Evolutionary conservation across 1,140 invertebrate genomes (phyloP), one percentile per base, ranked within the genome.

Genomic region (Nasonia giraulti): DNA sequence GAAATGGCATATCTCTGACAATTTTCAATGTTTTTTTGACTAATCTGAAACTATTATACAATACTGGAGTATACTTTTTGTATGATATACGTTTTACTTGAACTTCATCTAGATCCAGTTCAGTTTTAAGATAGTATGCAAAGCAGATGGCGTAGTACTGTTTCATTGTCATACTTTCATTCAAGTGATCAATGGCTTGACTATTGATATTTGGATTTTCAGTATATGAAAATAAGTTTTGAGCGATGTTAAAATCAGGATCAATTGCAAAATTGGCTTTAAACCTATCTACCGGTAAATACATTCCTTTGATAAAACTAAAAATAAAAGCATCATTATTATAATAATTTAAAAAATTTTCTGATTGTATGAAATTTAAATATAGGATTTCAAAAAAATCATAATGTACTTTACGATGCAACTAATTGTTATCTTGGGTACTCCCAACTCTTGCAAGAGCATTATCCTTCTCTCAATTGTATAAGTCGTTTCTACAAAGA

Each of bases 1-100:
- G 90, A 74, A 95, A 88, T 71, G 89, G 86, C 76, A 94, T 90
- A 80, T 93, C 87, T 93, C 91, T 44, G 95, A 88, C 76, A 94
- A 89, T 78, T 89, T 71, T 83, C 69, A 95, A 89, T 80, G 91
- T 92, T 90, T 92, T 88, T 88, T 92, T 90, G 31, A 94, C 90
- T 74, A 90, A 83, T 89, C 90, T 87, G 17, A 94, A 89, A 66
- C 94, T 94, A 66, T 92, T 93, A 87, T 93, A 91, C 88, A 91
- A 91, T 14, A 83, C 6, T n/a, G 14, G 12, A 14, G 44, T 69
- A 10, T 33, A 10, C 7, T 93, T 87, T 89, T 82, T 73, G 92
- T 92, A 89, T 86, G 91, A 90, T 27, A 90, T 80, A 88, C 93
- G 92, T 87, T 93, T 91, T 37, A 76, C 8, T 69, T 80, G 47